A percentile compares a stretch with the other conserved stretches of the same genome.
Evolutionary conservation across 2,113 vertebrate species (phyloP).

Genomic region (Rhabdomys dilectus): DNA sequence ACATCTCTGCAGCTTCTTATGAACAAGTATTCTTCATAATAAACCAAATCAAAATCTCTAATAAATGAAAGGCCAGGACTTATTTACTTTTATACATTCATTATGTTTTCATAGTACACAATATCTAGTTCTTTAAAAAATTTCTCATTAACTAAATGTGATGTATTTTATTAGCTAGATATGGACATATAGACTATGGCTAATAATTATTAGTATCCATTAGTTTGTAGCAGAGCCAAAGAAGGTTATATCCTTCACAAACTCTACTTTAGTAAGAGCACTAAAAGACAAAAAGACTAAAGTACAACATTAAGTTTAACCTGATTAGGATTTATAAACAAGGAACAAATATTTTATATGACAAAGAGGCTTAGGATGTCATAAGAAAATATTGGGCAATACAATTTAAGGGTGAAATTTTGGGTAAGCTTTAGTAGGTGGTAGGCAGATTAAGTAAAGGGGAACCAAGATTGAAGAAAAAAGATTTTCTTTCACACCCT

Average conservation of each 20-base stretch:
- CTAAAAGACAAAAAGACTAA: background rate
- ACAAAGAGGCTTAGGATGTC: background rate
- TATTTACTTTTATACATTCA: background rate
- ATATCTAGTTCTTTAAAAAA: background rate
- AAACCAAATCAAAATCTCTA: background rate
- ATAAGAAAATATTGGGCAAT: background rate
- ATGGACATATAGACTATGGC: background rate
- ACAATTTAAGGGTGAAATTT: background rate
- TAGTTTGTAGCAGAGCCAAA: background rate
- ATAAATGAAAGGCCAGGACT: background rate
- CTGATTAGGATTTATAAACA: background rate
- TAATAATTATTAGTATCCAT: background rate
- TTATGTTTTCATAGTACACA: background rate
- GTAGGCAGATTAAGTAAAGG: background rate
- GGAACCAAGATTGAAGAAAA: background rate
- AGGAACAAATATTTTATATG: background rate
- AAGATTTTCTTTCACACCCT: accelerated
- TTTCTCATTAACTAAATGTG: background rate
- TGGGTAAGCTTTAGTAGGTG: background rate
- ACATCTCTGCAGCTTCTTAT: background rate
- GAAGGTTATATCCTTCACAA: background rate
- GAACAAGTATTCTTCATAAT: background rate
- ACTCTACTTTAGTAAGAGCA: background rate
- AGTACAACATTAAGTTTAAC: background rate
- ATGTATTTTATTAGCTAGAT: background rate